These are phyloP conservation scores for Pantelozetes paolii DNA, from an alignment of 2,888 invertebrate genomes.

Conservation along the genomic window DNA sequence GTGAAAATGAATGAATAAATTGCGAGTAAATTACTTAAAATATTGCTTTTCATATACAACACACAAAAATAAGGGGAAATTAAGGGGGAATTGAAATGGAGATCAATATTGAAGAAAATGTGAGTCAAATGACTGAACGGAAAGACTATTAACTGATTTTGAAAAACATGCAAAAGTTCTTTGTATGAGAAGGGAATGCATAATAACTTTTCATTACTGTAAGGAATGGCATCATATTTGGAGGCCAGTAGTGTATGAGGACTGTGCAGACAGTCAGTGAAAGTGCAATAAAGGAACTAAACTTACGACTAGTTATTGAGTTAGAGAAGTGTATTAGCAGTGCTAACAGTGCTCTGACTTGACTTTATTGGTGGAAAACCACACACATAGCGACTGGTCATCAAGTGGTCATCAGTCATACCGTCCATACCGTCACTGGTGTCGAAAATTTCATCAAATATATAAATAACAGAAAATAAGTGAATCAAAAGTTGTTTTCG, in stretches of 20 bases:
- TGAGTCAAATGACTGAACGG: not conserved
- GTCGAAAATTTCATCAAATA: slow-evolving; percentile 19
- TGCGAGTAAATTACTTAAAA: slow-evolving; percentile 1
- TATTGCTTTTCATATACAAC: not conserved
- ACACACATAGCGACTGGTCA: slow-evolving; percentile 29
- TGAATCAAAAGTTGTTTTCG: not conserved
- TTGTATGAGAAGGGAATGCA: slow-evolving; percentile 34
- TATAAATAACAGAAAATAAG: not conserved
- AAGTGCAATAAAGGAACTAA: slow-evolving; percentile 6
- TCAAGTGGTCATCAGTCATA: slow-evolving; percentile 33
- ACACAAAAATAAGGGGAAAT: not conserved
- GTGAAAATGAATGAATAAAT: not conserved
- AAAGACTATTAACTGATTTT: slow-evolving; percentile 22
- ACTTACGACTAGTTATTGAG: slow-evolving; percentile 26
- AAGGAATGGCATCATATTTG: not conserved
- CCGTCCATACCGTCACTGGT: not conserved
- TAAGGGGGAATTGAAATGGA: not conserved
- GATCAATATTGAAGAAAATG: not conserved
- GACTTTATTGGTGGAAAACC: slow-evolving; percentile 13
- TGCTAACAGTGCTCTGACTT: slow-evolving; percentile 8
- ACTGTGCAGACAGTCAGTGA: not conserved
- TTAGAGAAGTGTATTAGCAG: not conserved
- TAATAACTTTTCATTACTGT: slow-evolving; percentile 33
- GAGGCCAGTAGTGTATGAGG: not conserved
- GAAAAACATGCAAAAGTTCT: slow-evolving; percentile 31